Percentiles rank a stretch among this genome's conserved stretches.
phyloP scores from a whole-genome alignment of 2,797 vertebrate genomes.

The Hemibagrus guttatus region DNA sequence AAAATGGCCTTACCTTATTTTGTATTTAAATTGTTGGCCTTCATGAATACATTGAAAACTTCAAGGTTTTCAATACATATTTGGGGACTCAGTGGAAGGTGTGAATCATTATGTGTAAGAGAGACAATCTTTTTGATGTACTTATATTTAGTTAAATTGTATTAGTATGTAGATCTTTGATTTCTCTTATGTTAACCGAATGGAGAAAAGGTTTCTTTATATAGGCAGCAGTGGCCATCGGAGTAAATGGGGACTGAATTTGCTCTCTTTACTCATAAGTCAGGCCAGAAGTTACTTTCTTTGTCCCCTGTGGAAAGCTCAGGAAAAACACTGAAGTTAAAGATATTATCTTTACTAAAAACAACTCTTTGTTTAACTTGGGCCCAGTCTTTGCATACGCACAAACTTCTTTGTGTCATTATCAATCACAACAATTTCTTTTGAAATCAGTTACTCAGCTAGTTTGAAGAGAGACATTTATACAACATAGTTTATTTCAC shows the following conservation, averaged over 20 bases:
- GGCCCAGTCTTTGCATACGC: not conserved
- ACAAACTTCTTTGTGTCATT: not conserved
- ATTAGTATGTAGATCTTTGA: not conserved
- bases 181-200: not conserved
- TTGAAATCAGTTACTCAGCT: not conserved
- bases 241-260: conserved; percentile 25
- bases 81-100: not conserved
- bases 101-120: not conserved
- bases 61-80: not conserved
- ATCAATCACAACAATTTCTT: not conserved
- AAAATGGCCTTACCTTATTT: not conserved
- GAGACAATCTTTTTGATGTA: not conserved
- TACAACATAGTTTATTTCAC: not conserved
- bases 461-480: not conserved
- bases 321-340: conserved; percentile 32
- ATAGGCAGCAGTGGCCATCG: not conserved
- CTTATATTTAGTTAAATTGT: not conserved
- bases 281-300: not conserved
- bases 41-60: no score
- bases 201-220: conserved; percentile 10
- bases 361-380: not conserved
- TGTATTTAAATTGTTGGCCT: not conserved
- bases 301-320: conserved; percentile 26
- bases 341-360: conserved; percentile 26
- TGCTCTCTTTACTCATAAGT: not conserved